Evolutionary conservation across 2,888 invertebrate genomes (phyloP).

Genomic region (Rotaria macrura): DNA sequence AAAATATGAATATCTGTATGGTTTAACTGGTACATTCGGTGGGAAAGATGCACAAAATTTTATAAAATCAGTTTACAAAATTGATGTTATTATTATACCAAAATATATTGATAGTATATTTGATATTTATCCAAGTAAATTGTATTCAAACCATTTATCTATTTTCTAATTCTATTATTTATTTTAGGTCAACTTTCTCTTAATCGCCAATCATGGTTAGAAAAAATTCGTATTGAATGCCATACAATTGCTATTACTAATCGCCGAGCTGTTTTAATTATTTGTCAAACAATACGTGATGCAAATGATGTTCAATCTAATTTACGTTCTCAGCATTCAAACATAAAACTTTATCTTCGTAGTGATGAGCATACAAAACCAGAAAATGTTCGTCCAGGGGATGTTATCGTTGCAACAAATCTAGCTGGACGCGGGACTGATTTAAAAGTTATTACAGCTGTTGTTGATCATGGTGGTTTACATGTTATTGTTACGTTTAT

Average conservation of each 20-base stretch:
- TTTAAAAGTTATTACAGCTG: not conserved
- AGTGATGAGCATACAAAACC: not conserved
- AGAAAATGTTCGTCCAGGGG: conserved; percentile 22
- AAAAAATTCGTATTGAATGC: not conserved
- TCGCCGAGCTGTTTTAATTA: not conserved
- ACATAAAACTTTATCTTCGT: not conserved
- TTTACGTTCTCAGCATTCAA: not conserved
- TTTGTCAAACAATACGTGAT: not conserved
- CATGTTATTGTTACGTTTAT: too few species aligned
- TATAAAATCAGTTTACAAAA: conserved; percentile 29
- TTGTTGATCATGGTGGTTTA: conserved; percentile 34
- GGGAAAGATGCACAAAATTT: conserved; percentile 40
- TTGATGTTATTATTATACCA: conserved; percentile 4
- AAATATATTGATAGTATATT: not conserved
- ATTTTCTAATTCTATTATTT: not conserved
- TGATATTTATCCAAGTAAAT: not conserved
- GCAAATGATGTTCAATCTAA: not conserved
- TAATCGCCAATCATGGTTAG: not conserved
- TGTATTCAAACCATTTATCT: too few species aligned
- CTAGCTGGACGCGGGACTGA: conserved; percentile 27
- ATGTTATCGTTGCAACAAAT: conserved; percentile 1
- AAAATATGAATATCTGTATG: conserved; percentile 38
- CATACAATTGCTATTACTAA: not conserved
- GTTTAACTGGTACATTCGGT: conserved; percentile 38
- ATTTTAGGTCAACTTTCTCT: not conserved